Conservation (phyloP, 2,888 invertebrate species). For the Epistrophella euchroma region DNA sequence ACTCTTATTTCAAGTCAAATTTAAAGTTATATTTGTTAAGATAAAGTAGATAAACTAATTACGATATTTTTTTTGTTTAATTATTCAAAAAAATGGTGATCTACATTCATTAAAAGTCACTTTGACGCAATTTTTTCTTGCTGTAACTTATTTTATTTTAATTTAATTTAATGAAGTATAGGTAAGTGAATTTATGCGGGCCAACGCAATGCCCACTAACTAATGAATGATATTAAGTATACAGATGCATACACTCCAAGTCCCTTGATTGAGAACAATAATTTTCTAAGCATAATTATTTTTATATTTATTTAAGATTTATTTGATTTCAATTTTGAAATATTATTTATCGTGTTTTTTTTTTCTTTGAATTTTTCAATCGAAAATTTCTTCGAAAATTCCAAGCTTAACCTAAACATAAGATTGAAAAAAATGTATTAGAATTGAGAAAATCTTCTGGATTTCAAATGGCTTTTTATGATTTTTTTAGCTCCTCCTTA, state of each 20-base stretch:
- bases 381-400: too few species aligned
- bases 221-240: neutral
- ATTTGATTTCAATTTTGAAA: too few species aligned
- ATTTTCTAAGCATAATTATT: too few species aligned
- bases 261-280: neutral
- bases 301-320: too few species aligned
- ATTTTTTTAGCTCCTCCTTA: too few species aligned
- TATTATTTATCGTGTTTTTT: too few species aligned
- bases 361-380: too few species aligned
- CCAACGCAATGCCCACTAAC: conserved; percentile 9
- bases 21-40: neutral
- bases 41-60: neutral
- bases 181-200: conserved; percentile 21
- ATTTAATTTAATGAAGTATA: conserved; percentile 7
- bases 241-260: neutral
- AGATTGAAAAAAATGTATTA: too few species aligned
- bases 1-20: neutral
- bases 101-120: conserved; percentile 50
- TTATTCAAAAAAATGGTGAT: neutral
- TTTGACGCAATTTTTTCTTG: conserved; percentile 37
- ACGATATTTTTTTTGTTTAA: neutral
- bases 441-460: too few species aligned
- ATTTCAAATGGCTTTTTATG: too few species aligned
- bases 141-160: neutral
- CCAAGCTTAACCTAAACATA: too few species aligned